Conservation (phyloP, 1,140 invertebrate genomes). For the Musca vetustissima region DNA sequence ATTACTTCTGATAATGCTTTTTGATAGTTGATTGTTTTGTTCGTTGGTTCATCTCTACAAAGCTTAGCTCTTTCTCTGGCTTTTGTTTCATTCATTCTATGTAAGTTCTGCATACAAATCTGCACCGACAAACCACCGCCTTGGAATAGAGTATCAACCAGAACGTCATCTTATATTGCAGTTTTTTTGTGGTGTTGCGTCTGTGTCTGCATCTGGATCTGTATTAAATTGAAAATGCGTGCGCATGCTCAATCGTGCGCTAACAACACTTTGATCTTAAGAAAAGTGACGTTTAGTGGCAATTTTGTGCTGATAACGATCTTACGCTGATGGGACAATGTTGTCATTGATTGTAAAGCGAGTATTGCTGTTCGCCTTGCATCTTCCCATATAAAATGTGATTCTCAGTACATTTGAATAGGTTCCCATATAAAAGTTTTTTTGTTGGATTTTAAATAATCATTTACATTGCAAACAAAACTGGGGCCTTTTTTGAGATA, state of each 20-base stretch:
- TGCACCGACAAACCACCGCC: not conserved
- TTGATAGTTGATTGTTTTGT: conserved; percentile 19
- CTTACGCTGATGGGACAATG: conserved; percentile 47
- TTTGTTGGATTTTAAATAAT: too few species aligned
- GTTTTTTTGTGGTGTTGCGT: not conserved
- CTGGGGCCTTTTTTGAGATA: too few species aligned
- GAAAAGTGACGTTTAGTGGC: conserved; percentile 55
- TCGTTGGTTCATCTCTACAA: not conserved
- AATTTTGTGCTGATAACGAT: conserved; percentile 54
- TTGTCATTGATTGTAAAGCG: conserved; percentile 30
- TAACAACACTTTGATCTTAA: conserved; percentile 55
- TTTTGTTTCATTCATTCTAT: conserved; percentile 9
- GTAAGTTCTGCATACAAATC: not conserved
- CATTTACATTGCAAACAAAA: too few species aligned
- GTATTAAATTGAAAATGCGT: conserved; percentile 54
- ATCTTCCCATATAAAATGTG: not conserved
- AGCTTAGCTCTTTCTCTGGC: not conserved
- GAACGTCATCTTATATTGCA: conserved; percentile 3
- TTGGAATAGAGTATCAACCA: too few species aligned
- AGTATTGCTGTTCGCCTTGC: not conserved
- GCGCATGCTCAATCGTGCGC: conserved; percentile 47
- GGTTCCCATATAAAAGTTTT: too few species aligned
- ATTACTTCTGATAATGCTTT: conserved; percentile 14
- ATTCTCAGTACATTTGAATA: too few species aligned
- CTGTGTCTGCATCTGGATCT: conserved; percentile 32